These are phyloP conservation scores for Hypomesus transpacificus DNA, from an alignment of 2,113 vertebrate species.

Conservation along the genomic window DNA sequence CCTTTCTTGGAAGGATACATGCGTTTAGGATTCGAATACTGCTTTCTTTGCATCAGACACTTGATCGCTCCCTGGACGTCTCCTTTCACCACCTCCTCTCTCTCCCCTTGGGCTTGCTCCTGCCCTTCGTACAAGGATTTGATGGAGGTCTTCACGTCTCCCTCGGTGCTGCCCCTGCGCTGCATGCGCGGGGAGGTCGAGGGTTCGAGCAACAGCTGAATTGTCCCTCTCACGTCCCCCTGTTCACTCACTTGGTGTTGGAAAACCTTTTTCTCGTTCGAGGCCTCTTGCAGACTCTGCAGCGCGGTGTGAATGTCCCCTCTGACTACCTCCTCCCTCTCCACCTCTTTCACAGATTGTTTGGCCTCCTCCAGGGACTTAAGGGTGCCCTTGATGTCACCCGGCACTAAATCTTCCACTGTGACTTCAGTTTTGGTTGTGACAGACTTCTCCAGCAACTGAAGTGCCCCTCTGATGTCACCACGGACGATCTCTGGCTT, in stretches of 20 bases:
- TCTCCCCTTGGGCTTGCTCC: conserved; percentile 61
- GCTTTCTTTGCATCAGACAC: conserved; percentile 72
- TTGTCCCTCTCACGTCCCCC: conserved; percentile 67
- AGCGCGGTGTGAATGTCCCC: conserved; percentile 66
- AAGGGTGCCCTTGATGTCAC: conserved; percentile 79
- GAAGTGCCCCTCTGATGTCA: conserved; percentile 78
- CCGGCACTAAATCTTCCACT: conserved; percentile 78
- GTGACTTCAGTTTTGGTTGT: conserved; percentile 69
- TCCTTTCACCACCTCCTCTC: conserved; percentile 68
- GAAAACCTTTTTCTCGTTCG: conserved; percentile 66
- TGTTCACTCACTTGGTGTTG: conserved; percentile 70
- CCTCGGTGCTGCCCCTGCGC: conserved; percentile 59
- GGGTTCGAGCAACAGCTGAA: conserved; percentile 74
- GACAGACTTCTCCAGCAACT: conserved; percentile 80
- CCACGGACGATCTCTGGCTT: conserved; percentile 75
- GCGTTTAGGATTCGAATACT: conserved; percentile 68
- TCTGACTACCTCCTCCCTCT: conserved; percentile 70
- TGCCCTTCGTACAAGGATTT: conserved; percentile 67
- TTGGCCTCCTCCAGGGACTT: conserved; percentile 79
- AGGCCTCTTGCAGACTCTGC: conserved; percentile 64
- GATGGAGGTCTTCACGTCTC: conserved; percentile 68
- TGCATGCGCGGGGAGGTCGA: conserved; percentile 55
- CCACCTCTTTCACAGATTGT: conserved; percentile 71
- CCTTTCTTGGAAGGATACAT: conserved; percentile 66
- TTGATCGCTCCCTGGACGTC: conserved; percentile 74